These are phyloP conservation scores for Carettochelys insculpta DNA, from an alignment of 2,113 vertebrate genomes.

Conservation along the genomic window DNA sequence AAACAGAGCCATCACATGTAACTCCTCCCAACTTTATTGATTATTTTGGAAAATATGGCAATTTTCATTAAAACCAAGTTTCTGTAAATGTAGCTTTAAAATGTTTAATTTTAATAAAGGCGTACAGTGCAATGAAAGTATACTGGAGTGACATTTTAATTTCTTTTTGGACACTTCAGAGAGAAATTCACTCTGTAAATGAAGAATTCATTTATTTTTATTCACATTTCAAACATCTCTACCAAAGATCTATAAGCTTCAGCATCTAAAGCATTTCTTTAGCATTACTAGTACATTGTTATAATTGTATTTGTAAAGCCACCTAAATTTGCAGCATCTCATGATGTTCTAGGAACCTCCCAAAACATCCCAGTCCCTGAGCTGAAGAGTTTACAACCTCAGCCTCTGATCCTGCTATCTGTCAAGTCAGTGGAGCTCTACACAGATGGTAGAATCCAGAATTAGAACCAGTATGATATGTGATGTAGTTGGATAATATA, in stretches of 20 bases:
- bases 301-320: neutral
- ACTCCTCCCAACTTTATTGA: neutral
- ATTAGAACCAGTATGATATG: neutral
- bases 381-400: neutral
- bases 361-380: neutral
- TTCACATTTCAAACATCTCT: neutral
- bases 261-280: accelerated
- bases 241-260: neutral
- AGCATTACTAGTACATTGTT: neutral
- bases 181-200: neutral
- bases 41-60: neutral
- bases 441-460: neutral
- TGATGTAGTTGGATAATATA: neutral
- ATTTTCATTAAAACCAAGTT: neutral
- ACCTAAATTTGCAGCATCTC: neutral
- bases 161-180: neutral
- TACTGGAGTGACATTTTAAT: neutral
- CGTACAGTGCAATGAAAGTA: neutral
- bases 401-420: neutral
- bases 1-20: neutral
- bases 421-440: neutral
- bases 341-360: neutral
- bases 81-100: neutral
- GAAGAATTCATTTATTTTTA: neutral
- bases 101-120: neutral